These are phyloP conservation scores for Dendrocopos noguchii DNA, from an alignment of 2,113 vertebrate species.

Conservation along the genomic window DNA sequence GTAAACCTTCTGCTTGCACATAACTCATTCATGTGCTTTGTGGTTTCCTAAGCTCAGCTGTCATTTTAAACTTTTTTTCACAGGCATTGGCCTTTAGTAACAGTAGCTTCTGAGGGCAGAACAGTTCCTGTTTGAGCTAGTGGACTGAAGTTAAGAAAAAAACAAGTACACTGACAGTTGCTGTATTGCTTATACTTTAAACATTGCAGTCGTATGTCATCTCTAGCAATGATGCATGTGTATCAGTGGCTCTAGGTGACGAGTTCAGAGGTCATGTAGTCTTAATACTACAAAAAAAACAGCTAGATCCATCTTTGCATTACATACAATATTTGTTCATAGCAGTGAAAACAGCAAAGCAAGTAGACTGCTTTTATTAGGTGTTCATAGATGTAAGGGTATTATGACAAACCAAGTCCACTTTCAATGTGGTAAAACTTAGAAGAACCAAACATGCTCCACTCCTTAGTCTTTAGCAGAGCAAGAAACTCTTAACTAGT, in stretches of 20 bases:
- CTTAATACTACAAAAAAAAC: not conserved
- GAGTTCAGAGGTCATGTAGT: fast-evolving
- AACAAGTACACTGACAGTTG: not conserved
- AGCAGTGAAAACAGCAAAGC: not conserved
- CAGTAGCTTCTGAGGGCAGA: not conserved
- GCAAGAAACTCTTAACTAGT: not conserved
- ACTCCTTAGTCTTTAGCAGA: not conserved
- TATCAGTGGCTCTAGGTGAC: fast-evolving
- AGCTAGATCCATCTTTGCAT: not conserved
- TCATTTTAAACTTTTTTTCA: not conserved
- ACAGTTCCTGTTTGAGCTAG: not conserved
- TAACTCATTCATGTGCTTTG: not conserved
- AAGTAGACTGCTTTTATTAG: not conserved
- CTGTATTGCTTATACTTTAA: not conserved
- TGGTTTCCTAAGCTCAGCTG: not conserved
- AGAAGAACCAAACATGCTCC: fast-evolving
- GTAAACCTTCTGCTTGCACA: not conserved
- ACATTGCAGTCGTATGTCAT: fast-evolving
- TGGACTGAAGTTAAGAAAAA: not conserved
- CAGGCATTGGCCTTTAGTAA: not conserved
- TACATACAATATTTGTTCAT: not conserved
- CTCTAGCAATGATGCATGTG: fast-evolving
- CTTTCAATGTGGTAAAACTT: not conserved
- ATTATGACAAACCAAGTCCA: not conserved
- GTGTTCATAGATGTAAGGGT: not conserved